Evolutionary conservation across 92 coral and sea anemone species (phyloP).

Genomic region (Porites cylindrica): DNA sequence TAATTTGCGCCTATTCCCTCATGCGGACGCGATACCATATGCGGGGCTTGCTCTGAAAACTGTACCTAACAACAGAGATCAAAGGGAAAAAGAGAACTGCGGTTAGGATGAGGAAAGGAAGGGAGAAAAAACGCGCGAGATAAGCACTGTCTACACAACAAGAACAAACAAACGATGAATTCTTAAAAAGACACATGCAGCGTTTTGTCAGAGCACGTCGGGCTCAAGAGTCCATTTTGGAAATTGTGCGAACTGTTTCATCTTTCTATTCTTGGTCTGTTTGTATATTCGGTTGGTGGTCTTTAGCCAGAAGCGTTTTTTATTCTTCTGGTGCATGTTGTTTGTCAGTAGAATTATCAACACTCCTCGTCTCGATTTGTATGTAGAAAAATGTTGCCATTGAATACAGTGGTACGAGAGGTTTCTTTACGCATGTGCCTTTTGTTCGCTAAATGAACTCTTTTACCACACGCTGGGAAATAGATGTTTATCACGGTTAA

Average conservation of each 20-base stretch:
- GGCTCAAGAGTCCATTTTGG: not conserved
- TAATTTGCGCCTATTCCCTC: slow-evolving; percentile 64
- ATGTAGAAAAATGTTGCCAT: slow-evolving; percentile 45
- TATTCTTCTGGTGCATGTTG: not conserved
- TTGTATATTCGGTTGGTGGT: not conserved
- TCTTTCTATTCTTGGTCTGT: not conserved
- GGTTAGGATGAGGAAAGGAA: slow-evolving; percentile 4
- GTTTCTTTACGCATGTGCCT: slow-evolving; percentile 37
- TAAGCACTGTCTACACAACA: not conserved
- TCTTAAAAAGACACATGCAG: slow-evolving; percentile 33
- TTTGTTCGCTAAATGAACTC: slow-evolving; percentile 58
- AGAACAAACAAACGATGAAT: slow-evolving; percentile 44
- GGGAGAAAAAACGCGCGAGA: not conserved
- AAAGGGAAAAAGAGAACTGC: slow-evolving; percentile 15
- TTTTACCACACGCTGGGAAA: slow-evolving; percentile 58
- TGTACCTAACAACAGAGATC: slow-evolving; percentile 74
- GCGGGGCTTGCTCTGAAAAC: slow-evolving; percentile 91
- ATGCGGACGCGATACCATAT: slow-evolving; percentile 73
- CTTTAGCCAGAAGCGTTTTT: not conserved
- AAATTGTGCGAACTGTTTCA: not conserved
- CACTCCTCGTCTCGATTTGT: slow-evolving; percentile 38
- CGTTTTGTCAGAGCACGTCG: not conserved
- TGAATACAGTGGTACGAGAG: not conserved
- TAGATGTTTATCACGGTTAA: slow-evolving; percentile 60
- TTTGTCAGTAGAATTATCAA: not conserved